Conservation (phyloP, 1,140 invertebrate genomes). For the Reticulitermes speratus region DNA sequence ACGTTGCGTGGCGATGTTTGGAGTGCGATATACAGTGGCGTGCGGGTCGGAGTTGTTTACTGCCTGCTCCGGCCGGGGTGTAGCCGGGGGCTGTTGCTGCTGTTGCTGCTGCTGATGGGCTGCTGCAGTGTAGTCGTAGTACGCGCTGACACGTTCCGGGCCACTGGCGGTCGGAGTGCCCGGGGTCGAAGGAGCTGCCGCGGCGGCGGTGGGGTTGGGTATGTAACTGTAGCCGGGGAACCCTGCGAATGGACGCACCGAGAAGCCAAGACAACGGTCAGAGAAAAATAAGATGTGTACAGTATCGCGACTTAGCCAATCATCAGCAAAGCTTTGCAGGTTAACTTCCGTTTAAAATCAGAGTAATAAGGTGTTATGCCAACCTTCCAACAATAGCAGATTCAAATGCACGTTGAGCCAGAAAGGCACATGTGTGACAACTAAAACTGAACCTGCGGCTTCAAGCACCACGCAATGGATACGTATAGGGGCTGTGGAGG, state of each 20-base stretch:
- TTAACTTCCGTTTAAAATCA: no score
- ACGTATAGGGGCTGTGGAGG: no score
- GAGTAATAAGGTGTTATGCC: no score
- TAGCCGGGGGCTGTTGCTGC: constrained; percentile 29
- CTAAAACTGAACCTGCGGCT: no score
- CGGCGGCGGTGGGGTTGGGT: constrained; percentile 42
- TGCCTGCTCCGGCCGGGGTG: constrained; percentile 26
- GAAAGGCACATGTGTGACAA: no score
- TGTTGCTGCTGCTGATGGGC: constrained; percentile 31
- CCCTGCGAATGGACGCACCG: constrained; percentile 39
- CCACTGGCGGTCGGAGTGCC: background rate
- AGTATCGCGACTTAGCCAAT: background rate
- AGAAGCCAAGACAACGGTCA: background rate
- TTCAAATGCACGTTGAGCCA: no score
- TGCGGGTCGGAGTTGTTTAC: constrained; percentile 34
- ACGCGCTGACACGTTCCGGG: constrained; percentile 36
- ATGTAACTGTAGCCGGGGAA: constrained; percentile 48
- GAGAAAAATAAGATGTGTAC: background rate
- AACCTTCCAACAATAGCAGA: no score
- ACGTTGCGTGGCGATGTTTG: background rate
- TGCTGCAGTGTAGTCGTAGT: constrained; percentile 41
- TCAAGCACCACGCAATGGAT: no score
- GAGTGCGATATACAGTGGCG: background rate
- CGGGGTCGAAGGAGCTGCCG: constrained; percentile 36
- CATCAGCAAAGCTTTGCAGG: no score